These are phyloP conservation scores for Geopemphigus sp. DNA, from an alignment of 1,140 invertebrate genomes.

Conservation along the genomic window DNA sequence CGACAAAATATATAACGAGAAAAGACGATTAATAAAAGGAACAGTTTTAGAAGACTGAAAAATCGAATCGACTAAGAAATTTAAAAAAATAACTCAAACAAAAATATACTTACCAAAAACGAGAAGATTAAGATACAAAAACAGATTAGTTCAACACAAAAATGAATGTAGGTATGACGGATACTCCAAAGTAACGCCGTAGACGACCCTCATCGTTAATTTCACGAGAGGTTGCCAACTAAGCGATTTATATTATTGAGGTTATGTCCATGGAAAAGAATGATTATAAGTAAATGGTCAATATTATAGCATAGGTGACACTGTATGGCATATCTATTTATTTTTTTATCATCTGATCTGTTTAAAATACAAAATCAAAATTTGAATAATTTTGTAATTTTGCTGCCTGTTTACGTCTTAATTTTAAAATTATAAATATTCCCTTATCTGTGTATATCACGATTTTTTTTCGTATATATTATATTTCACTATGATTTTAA, in stretches of 20 bases:
- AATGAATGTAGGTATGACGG: background rate
- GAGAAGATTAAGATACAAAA: background rate
- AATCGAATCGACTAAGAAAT: background rate
- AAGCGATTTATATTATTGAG: background rate
- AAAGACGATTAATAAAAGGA: background rate
- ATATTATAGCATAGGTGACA: background rate
- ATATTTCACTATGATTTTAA: conserved; percentile 13
- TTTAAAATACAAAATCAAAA: too few relatives aligned
- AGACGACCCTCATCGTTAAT: background rate
- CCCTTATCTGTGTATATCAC: background rate
- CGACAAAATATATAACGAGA: too few relatives aligned
- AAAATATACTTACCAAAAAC: conserved; percentile 1
- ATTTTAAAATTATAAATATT: too few relatives aligned
- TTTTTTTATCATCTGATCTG: too few relatives aligned
- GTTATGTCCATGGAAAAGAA: background rate
- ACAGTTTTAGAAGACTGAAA: background rate
- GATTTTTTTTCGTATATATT: background rate
- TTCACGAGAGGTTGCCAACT: background rate
- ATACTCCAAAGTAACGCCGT: background rate
- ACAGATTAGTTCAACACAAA: background rate
- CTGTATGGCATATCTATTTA: background rate
- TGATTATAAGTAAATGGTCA: too few relatives aligned
- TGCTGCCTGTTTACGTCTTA: too few relatives aligned
- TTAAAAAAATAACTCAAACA: background rate
- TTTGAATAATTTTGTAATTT: too few relatives aligned